A percentile compares a stretch with the other conserved stretches of the same genome.
Evolutionary conservation across 1,140 invertebrate species (phyloP).

Genomic region (Matsumurasca onukii): DNA sequence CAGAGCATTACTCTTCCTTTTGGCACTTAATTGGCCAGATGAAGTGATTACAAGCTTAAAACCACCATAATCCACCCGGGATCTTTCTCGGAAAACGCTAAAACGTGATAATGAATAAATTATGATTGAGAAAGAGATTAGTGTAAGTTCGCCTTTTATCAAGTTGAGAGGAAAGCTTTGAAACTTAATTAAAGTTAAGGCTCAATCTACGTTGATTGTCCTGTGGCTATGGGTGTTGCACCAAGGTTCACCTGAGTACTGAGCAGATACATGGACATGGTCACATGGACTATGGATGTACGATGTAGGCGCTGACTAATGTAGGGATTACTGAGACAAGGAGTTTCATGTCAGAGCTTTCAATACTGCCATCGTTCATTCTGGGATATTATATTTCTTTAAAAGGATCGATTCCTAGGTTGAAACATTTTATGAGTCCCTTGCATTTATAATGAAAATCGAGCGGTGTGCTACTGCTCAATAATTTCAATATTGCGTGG

Average conservation of each 20-base stretch:
- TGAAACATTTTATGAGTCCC: neutral
- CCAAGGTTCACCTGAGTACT: neutral
- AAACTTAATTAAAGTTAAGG: neutral
- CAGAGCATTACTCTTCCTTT: constrained; percentile 9
- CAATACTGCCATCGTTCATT: neutral
- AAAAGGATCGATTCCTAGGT: neutral
- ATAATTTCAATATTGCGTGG: too few species aligned
- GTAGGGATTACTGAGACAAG: neutral
- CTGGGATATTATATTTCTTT: neutral
- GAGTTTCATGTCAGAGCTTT: neutral
- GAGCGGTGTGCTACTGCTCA: too few species aligned
- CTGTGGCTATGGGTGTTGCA: neutral
- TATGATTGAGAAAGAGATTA: constrained; percentile 12
- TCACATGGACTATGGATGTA: neutral
- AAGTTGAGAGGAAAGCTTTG: neutral
- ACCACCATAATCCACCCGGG: neutral
- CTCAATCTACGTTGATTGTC: neutral
- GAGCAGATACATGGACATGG: neutral
- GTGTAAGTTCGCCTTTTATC: neutral
- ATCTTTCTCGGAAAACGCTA: constrained; percentile 10
- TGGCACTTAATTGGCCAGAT: constrained; percentile 24
- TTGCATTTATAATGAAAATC: neutral
- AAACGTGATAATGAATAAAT: constrained; percentile 20
- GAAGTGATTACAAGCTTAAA: constrained; percentile 12
- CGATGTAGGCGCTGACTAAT: neutral